Conservation (phyloP, 2,797 vertebrate genomes). For the Argyrosomus regius region DNA sequence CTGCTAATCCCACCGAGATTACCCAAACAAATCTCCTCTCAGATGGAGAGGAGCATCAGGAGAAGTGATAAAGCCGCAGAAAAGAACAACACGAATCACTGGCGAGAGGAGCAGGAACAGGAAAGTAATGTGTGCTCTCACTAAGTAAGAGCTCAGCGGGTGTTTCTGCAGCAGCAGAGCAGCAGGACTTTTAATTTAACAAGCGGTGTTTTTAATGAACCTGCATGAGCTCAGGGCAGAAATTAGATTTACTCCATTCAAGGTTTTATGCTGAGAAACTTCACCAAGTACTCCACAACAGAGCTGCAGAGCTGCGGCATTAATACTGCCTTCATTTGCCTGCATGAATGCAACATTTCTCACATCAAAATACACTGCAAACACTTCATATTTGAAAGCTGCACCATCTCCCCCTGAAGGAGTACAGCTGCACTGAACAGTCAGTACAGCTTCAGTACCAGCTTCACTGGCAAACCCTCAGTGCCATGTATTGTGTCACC, state of each 20-base stretch:
- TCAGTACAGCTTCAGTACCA: not conserved
- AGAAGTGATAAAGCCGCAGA: slow-evolving; percentile 11
- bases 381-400: not conserved
- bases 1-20: slow-evolving; percentile 46
- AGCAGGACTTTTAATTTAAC: slow-evolving; percentile 59
- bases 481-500: not conserved
- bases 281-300: slow-evolving; percentile 18
- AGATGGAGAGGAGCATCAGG: not conserved
- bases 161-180: slow-evolving; percentile 29
- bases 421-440: not conserved
- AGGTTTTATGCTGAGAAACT: slow-evolving; percentile 28
- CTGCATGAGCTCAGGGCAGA: slow-evolving; percentile 43
- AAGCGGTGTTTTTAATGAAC: slow-evolving; percentile 53
- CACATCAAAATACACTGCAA: too few species aligned
- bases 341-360: not conserved
- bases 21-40: not conserved
- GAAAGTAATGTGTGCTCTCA: not conserved
- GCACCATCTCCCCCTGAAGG: not conserved
- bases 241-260: slow-evolving; percentile 50
- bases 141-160: slow-evolving; percentile 24
- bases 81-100: not conserved
- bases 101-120: not conserved
- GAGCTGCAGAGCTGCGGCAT: not conserved
- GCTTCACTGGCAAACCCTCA: not conserved
- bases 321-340: not conserved